These are phyloP conservation scores for Pangasius macronema DNA, from an alignment of 2,797 vertebrate species.

Conservation along the genomic window DNA sequence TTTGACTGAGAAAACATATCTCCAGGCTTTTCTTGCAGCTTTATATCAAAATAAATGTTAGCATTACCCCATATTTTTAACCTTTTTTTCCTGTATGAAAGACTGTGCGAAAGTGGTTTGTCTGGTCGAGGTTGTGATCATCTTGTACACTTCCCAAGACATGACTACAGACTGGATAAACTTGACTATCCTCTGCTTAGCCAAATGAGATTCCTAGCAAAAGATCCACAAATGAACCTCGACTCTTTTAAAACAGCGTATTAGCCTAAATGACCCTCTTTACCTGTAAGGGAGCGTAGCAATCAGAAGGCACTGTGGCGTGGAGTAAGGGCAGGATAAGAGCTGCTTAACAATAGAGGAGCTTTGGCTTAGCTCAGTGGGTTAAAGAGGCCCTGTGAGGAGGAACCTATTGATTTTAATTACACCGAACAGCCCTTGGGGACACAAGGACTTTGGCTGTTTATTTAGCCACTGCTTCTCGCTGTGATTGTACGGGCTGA, in stretches of 20 bases:
- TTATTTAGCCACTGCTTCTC: conserved; percentile 86
- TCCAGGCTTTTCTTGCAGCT: background rate
- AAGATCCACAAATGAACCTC: conserved; percentile 54
- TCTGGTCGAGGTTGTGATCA: conserved; percentile 41
- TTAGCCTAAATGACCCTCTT: conserved; percentile 52
- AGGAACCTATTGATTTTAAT: conserved; percentile 99
- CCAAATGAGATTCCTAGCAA: conserved; percentile 40
- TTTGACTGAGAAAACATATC: background rate
- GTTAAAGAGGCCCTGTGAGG: conserved; percentile 84
- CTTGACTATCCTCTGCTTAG: conserved; percentile 30
- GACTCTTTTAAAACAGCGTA: conserved; percentile 49
- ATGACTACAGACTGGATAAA: conserved; percentile 43
- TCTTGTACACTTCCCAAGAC: conserved; percentile 29
- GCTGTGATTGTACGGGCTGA: conserved; percentile 87
- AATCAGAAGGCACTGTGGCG: conserved; percentile 47
- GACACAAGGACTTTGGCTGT: conserved; percentile 91
- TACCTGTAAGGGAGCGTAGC: conserved; percentile 48
- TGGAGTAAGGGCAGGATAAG: conserved; percentile 51
- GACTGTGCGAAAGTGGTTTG: background rate
- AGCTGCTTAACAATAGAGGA: conserved; percentile 61
- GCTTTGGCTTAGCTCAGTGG: conserved; percentile 62
- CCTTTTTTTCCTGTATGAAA: background rate
- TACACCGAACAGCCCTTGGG: conserved; percentile 91
- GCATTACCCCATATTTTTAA: background rate
- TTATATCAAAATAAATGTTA: background rate